phyloP scores from a whole-genome alignment of 2,888 invertebrate genomes.

The Watsonalla cultraria region DNA sequence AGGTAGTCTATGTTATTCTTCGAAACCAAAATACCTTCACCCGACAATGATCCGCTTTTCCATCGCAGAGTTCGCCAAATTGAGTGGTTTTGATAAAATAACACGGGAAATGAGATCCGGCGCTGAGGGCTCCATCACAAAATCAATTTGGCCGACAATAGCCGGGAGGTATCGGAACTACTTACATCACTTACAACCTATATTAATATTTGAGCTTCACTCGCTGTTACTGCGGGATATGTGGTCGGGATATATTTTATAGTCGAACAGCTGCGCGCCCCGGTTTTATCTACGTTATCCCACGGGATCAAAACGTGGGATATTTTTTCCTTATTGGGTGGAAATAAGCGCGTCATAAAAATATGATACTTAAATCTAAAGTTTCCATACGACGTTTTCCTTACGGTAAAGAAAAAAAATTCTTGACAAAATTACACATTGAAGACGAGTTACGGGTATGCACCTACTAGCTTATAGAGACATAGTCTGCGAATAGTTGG shows the following conservation, averaged over 20 bases:
- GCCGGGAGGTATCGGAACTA: conserved; percentile 6
- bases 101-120: conserved; percentile 20
- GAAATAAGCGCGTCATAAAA: too few relatives aligned
- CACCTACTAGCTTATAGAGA: too few relatives aligned
- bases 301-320: too few relatives aligned
- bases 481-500: too few relatives aligned
- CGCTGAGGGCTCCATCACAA: conserved; percentile 10
- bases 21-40: background rate
- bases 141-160: conserved; percentile 26
- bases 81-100: conserved; percentile 18
- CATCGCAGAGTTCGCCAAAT: background rate
- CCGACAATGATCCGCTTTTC: background rate
- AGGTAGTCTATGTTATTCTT: too few relatives aligned
- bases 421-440: too few relatives aligned
- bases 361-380: too few relatives aligned
- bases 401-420: too few relatives aligned
- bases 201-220: conserved; percentile 8
- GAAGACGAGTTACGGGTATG: too few relatives aligned
- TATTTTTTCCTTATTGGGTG: too few relatives aligned
- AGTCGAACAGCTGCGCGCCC: background rate
- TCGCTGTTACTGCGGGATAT: background rate
- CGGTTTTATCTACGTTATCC: too few relatives aligned
- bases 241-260: background rate
- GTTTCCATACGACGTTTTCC: too few relatives aligned
- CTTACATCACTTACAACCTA: conserved; percentile 1